These are phyloP conservation scores for Acrocephalus kingi DNA, from an alignment of 2,113 vertebrate genomes.

Conservation along the genomic window DNA sequence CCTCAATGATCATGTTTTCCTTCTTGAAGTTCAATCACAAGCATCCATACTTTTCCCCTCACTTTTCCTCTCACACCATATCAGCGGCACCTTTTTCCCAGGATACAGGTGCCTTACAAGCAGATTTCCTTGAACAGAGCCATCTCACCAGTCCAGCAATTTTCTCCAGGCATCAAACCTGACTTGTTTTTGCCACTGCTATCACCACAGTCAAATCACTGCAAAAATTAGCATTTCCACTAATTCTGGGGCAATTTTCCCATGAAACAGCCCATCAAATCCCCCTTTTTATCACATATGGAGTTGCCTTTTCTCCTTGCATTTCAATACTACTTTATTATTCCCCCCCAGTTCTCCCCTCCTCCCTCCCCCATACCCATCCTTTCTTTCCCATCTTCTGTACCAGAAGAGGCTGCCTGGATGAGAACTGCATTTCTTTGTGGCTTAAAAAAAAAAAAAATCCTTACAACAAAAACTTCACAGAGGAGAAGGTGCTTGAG, in stretches of 20 bases:
- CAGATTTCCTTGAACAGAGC: neutral
- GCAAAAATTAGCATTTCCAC: neutral
- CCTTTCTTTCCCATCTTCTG: neutral
- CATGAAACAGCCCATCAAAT: neutral
- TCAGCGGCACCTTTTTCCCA: neutral
- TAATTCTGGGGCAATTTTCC: neutral
- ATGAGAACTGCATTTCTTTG: neutral
- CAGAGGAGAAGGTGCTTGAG: neutral
- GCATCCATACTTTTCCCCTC: neutral
- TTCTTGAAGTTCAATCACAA: neutral
- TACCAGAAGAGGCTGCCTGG: neutral
- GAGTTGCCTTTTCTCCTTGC: neutral
- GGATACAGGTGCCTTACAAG: neutral
- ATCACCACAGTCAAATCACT: neutral
- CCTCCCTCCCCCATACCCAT: neutral
- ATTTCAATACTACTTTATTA: neutral
- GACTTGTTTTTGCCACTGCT: neutral
- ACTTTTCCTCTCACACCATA: neutral
- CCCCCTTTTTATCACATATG: neutral
- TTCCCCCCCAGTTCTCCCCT: neutral
- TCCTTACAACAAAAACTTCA: conserved; percentile 17
- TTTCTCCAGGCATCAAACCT: neutral
- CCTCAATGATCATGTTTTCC: neutral
- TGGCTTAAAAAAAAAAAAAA: conserved; percentile 9
- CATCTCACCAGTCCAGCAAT: neutral